Evolutionary conservation across 2,113 vertebrate species (phyloP), one percentile per base, ranked within the genome.

Genomic region (Clarias batrachus): DNA sequence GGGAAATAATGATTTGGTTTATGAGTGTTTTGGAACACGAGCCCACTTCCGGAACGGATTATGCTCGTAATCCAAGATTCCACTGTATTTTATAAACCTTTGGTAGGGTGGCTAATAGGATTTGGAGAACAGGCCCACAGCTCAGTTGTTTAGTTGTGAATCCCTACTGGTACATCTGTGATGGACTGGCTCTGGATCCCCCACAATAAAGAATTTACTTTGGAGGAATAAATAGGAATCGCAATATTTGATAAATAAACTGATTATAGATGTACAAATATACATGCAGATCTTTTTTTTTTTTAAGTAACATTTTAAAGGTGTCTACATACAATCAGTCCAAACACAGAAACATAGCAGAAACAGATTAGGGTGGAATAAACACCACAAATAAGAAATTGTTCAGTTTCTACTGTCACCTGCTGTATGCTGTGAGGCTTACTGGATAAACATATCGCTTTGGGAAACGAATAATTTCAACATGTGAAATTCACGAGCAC

Each of bases 281-380:
- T 41, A 41, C 41, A 41, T 41, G 41, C 41, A 37, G 33, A 37
- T 37, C 33, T 23, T 73, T 10, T 11, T 73, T 70, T 5, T 54
- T 37, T 52, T 27, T 25, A 48, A 25, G 17, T 59, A 17, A 23
- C 60, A 56, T 79, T 63, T 48, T 33, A 59, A 57, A 52, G 62
- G 13, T 57, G 52, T 59, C 30, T 60, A 86, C 25, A 27, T 37
- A 87, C 56, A 86, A 83, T 25, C 85, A 89, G 65, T 23, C 81
- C 88, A 82, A 87, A 88, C 87, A 88, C 78, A 57, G 41, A 63
- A 86, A 70, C 60, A 77, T 70, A 63, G 73, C 54, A 41, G 80
- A 81, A 88, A 33, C 71, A 57, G 59, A 87, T 90, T 90, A 83
- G 87, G 85, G 87, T 87, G 88, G 85, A 85, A 52, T 79, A 68